phyloP scores from a whole-genome alignment of 2,797 vertebrate species.

The Pseudochirops cupreus region DNA sequence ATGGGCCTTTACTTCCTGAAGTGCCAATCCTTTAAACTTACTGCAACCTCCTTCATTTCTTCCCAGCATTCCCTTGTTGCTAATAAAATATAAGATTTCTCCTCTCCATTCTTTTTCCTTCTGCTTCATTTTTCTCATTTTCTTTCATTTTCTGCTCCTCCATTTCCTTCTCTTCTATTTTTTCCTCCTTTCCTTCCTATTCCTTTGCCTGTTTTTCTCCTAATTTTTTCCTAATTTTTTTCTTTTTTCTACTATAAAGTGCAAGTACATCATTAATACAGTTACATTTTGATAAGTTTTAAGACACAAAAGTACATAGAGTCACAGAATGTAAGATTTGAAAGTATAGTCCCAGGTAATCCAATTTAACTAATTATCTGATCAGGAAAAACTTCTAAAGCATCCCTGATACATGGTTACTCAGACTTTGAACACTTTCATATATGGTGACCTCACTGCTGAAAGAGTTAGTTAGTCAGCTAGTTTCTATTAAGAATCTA shows the following conservation, averaged over 20 bases:
- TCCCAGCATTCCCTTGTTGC: no score
- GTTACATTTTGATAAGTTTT: not conserved
- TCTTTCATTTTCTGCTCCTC: not conserved
- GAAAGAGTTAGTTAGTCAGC: not conserved
- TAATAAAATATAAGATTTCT: no score
- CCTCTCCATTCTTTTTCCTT: not conserved
- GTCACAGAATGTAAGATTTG: not conserved
- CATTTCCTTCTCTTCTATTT: not conserved
- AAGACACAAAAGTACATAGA: not conserved
- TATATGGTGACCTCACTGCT: not conserved
- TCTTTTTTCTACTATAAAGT: not conserved
- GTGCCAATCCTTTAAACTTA: no score
- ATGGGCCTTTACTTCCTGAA: no score
- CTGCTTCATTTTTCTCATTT: not conserved
- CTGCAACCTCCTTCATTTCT: no score
- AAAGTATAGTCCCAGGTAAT: not conserved
- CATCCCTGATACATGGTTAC: not conserved
- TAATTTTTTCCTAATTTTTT: not conserved
- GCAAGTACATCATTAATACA: not conserved
- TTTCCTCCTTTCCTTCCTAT: not conserved
- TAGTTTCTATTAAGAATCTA: not conserved
- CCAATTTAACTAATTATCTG: not conserved
- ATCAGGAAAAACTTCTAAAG: not conserved
- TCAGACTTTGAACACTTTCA: not conserved
- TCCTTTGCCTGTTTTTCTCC: not conserved